Percentiles rank a stretch among this genome's conserved stretches.
phyloP scores from a whole-genome alignment of 2,797 vertebrate species.

The Ptychobarbus kaznakovi region DNA sequence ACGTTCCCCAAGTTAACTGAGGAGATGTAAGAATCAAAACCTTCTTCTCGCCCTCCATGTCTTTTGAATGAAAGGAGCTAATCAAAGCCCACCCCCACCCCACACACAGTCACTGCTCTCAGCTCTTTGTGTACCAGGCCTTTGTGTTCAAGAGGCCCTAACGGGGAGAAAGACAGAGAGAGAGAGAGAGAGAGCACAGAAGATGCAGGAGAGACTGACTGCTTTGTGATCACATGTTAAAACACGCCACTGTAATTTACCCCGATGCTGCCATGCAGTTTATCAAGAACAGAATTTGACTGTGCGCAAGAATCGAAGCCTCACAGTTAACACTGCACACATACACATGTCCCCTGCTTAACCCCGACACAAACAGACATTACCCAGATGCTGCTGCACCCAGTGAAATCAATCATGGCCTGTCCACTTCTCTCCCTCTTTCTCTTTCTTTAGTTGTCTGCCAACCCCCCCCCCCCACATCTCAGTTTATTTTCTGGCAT shows the following conservation, averaged over 20 bases:
- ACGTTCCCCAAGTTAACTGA: neutral
- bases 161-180: conserved; percentile 43
- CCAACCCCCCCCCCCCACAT: neutral
- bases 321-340: conserved; percentile 44
- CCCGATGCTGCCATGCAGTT: conserved; percentile 12
- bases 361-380: conserved; percentile 60
- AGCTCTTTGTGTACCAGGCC: conserved; percentile 60
- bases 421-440: conserved; percentile 46
- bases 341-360: conserved; percentile 54
- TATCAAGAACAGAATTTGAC: conserved; percentile 33
- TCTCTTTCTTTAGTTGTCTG: conserved; percentile 17
- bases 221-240: conserved; percentile 33
- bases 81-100: conserved; percentile 45
- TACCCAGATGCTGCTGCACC: conserved; percentile 62
- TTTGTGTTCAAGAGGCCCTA: conserved; percentile 61
- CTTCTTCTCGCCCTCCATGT: conserved; percentile 7
- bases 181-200: neutral
- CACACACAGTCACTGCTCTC: conserved; percentile 49
- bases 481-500: neutral
- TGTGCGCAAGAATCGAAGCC: conserved; percentile 44
- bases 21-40: conserved; percentile 23
- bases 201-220: conserved; percentile 28
- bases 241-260: conserved; percentile 18
- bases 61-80: conserved; percentile 37
- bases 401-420: conserved; percentile 57